Evolutionary conservation across 2,797 vertebrate species (phyloP).

Genomic region (Chloroceryle inda): DNA sequence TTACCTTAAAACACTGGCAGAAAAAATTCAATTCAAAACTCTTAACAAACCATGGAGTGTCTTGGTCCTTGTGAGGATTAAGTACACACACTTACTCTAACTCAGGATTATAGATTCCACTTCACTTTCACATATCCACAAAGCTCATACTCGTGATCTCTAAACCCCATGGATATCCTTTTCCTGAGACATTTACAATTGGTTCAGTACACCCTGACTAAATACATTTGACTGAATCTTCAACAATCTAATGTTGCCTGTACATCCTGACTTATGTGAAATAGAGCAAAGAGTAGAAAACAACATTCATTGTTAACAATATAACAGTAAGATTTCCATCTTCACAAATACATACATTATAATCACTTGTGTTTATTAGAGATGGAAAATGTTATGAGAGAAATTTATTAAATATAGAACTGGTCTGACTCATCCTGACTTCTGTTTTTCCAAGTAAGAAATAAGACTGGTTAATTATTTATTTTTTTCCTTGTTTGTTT

Average conservation of each 20-base stretch:
- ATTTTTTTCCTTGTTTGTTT: too few relatives aligned
- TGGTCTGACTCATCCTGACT: background rate
- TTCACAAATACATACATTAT: background rate
- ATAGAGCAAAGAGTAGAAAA: background rate
- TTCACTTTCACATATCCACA: background rate
- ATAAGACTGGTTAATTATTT: background rate
- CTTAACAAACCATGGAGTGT: background rate
- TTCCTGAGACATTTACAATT: background rate
- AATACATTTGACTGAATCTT: background rate
- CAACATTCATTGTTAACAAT: background rate
- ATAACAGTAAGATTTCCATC: background rate
- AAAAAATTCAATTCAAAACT: background rate
- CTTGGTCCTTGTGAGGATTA: background rate
- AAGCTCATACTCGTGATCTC: background rate
- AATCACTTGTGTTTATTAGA: background rate
- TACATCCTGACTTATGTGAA: background rate
- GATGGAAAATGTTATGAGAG: background rate
- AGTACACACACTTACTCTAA: background rate
- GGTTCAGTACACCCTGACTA: background rate
- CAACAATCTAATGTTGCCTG: background rate
- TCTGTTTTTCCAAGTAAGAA: background rate
- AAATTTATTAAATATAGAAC: background rate
- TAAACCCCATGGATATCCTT: background rate
- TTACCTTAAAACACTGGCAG: background rate
- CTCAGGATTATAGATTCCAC: background rate